A percentile compares a stretch with the other conserved stretches of the same genome.
Evolutionary conservation across 1,140 invertebrate genomes (phyloP).

Genomic region (Drosophila nigromelanica): DNA sequence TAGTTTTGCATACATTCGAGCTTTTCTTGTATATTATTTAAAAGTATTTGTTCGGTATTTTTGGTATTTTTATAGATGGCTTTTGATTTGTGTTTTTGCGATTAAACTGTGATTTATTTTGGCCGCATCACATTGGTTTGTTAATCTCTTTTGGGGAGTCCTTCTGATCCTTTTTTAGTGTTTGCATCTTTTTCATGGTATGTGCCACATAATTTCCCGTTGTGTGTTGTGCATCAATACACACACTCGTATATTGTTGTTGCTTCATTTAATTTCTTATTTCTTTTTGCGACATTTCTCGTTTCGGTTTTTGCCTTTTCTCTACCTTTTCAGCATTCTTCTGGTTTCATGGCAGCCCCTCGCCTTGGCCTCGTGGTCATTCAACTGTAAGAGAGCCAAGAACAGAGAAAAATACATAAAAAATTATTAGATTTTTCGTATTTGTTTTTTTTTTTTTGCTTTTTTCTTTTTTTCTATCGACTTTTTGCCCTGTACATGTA

Average conservation of each 20-base stretch:
- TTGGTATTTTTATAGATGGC: conserved; percentile 12
- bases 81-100: conserved; percentile 13
- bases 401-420: conserved; percentile 57
- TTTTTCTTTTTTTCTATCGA: conserved; percentile 20
- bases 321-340: conserved; percentile 38
- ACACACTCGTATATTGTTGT: conserved; percentile 17
- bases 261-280: conserved; percentile 59
- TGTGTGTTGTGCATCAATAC: conserved; percentile 3
- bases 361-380: conserved; percentile 61
- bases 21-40: background rate
- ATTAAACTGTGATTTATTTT: conserved; percentile 44
- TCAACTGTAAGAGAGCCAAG: conserved; percentile 58
- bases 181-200: conserved; percentile 9
- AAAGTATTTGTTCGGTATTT: conserved; percentile 2
- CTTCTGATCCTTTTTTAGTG: conserved; percentile 27
- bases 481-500: conserved; percentile 40
- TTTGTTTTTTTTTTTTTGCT: conserved; percentile 32
- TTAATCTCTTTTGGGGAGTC: conserved; percentile 42
- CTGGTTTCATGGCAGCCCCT: conserved; percentile 42
- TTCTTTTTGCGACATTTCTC: conserved; percentile 46
- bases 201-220: conserved; percentile 50
- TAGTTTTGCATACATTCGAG: background rate
- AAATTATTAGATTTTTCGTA: conserved; percentile 63
- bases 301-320: conserved; percentile 27
- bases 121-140: conserved; percentile 25